Conservation (phyloP, 2,113 vertebrate species). For the Eolophus roseicapilla region DNA sequence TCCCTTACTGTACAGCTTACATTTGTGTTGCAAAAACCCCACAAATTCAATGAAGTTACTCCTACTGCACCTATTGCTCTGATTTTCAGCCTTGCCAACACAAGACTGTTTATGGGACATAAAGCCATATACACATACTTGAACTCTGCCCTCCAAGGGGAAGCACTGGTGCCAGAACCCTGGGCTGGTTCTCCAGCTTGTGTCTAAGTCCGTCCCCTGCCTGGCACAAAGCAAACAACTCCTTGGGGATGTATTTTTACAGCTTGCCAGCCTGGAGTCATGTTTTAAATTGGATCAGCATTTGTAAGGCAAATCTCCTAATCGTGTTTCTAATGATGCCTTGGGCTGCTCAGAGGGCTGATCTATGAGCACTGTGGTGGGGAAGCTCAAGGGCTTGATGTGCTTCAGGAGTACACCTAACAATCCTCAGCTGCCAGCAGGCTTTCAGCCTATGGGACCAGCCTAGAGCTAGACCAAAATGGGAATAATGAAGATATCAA, state of each 20-base stretch:
- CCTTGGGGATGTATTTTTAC: background rate
- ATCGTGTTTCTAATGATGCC: background rate
- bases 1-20: background rate
- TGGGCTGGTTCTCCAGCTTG: background rate
- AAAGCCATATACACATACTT: fast-evolving
- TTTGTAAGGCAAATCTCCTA: background rate
- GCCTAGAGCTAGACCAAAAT: background rate
- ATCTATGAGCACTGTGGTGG: fast-evolving
- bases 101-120: fast-evolving
- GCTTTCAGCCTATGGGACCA: fast-evolving
- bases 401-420: background rate
- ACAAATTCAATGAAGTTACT: background rate
- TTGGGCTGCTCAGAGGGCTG: background rate
- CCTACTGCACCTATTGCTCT: background rate
- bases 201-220: background rate
- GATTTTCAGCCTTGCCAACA: background rate
- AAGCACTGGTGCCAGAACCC: fast-evolving
- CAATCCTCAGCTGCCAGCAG: background rate
- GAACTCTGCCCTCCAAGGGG: background rate
- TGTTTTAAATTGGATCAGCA: background rate
- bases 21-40: background rate
- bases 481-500: background rate
- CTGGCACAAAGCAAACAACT: background rate
- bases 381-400: background rate
- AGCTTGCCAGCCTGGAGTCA: background rate